Base-by-base conservation (phyloP, 2,888 invertebrate genomes). In the Nymphalis urticae region DNA sequence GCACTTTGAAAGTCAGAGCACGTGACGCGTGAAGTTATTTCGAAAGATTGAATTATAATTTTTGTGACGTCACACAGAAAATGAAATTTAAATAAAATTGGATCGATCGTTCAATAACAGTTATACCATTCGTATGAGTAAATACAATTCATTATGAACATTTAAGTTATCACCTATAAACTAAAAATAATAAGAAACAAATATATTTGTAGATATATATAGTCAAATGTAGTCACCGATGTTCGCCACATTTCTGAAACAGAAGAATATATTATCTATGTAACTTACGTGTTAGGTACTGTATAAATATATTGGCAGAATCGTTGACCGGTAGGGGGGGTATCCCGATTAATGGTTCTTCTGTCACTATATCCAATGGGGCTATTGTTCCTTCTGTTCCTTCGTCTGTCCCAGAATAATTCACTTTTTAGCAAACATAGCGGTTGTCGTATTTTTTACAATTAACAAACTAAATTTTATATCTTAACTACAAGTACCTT, bases 231-330 rank as follows among this genome's bases (percentile, higher is more conserved):
- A 19, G 10, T 19, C 8, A 36, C 36, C 27, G 50, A n/a, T 13
- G 13, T 42, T 36, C 36, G 24, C n/a, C n/a, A 42, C 21, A n/a
- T 24, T 63, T 72, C 90, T 90, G 89, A 65, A 90, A 90, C 86
- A 87, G 74, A 87, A 79, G 67, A 81, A 75, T 42, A 50, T 16
- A 71, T 75, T 70, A 76, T 62, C 71, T 53, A 67, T 64, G 61
- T 65, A 77, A 91, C 92, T 92, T 89, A 92, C 92, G 91, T 87
- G 92, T 92, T 59, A 92, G 79, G 76, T 91, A 92, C 78, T 85
- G 85, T 81, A 92, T 92, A 84, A 83, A 90, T 78, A 88, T 81
- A 75, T 82, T 85, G 66, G 79, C 80, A 66, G 86, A 81, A 62
- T 87, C 85, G 84, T 90, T 89, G 75, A 86, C 82, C 8, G 84